These are phyloP conservation scores for Sphenopsis melanotis DNA, from an alignment of 2,797 vertebrate genomes.

Conservation along the genomic window DNA sequence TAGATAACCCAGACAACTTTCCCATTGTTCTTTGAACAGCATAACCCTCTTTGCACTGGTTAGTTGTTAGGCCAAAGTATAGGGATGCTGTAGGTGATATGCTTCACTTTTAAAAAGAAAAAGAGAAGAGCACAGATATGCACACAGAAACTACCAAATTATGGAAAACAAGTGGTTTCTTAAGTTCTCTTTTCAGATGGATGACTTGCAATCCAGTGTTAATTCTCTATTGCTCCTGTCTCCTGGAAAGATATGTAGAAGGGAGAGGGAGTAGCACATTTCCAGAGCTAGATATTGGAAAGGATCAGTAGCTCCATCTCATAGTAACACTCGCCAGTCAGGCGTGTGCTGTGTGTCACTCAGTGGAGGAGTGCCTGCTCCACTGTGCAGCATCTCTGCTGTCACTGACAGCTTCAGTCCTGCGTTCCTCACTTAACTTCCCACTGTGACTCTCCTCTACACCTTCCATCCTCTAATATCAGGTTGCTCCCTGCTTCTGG, in stretches of 20 bases:
- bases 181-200: not conserved
- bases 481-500: not conserved
- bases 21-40: not conserved
- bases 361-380: slow-evolving; percentile 8
- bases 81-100: not conserved
- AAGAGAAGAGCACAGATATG: not conserved
- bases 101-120: not conserved
- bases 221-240: not conserved
- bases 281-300: not conserved
- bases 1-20: not conserved
- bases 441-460: not conserved
- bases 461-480: not conserved
- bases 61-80: not conserved
- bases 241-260: not conserved
- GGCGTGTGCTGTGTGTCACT: slow-evolving; percentile 3
- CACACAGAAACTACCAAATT: not conserved
- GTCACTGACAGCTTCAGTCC: not conserved
- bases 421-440: not conserved
- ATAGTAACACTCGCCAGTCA: slow-evolving; percentile 21
- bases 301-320: slow-evolving; percentile 20
- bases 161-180: not conserved
- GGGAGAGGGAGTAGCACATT: not conserved
- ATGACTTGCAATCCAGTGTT: not conserved
- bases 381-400: not conserved
- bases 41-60: not conserved